Evolutionary conservation across 2,113 vertebrate genomes (phyloP), one percentile per base, ranked within the genome.

Genomic region (Cyprinodon brontotheroides): DNA sequence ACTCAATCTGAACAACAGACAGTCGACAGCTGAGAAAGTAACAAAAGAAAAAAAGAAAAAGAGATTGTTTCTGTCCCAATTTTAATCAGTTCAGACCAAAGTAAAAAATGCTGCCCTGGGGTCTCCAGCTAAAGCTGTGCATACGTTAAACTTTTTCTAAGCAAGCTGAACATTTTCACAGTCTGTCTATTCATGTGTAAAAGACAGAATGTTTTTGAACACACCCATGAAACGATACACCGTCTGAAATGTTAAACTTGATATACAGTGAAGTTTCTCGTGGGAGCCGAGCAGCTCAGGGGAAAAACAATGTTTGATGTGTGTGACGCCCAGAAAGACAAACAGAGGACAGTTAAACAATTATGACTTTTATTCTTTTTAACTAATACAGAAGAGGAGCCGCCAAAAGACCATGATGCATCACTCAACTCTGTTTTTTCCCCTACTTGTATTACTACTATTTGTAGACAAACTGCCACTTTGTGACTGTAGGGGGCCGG

Each of bases 181-280:
- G 4, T 7, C 0, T 4, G 12, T 70, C 11, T 59, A 14, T 11
- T 60, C 9, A 22, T 70, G 61, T 70, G 37, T 50, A 15, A 64
- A 0, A 22, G 63, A 68, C 8, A 37, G 12, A 11, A 29, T 11
- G 13, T n/a, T 39, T 45, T 57, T 57, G n/a, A 3, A 77, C 63
- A 81, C 78, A 50, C 74, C 68, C 69, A 50, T n/a, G 81, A 53
- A 87, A 77, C 17, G 89, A 82, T 61, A 41, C 61, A 68, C 48
- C 39, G 38, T 74, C 38, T 67, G 63, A 65, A 83, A 81, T 53
- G 69, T 65, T 40, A 72, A 57, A 68, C 60, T 63, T 3, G 48
- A 64, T 65, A 74, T 40, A 61, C 62, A 59, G 6, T 45, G 15
- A 38, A 20, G 67, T 0, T 40, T 9, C 47, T 81, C 29, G n/a